Evolutionary conservation across 2,888 invertebrate genomes (phyloP).

Genomic region (Athrips mouffetella): DNA sequence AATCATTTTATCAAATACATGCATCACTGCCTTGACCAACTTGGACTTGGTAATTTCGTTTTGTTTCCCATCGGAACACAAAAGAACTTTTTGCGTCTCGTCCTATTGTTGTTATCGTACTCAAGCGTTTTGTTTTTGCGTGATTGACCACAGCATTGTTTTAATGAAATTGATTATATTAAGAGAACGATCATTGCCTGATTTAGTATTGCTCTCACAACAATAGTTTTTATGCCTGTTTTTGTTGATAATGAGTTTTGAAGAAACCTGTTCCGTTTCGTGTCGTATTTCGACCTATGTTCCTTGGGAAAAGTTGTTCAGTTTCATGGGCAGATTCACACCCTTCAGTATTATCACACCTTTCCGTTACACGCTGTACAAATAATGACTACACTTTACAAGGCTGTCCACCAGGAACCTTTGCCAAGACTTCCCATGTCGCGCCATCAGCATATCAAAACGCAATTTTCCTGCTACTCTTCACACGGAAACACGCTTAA

Average conservation of each 20-base stretch:
- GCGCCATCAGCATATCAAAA: slow-evolving; percentile 9
- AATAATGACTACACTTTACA: neutral
- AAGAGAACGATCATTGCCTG: neutral
- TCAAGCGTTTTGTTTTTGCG: slow-evolving; percentile 23
- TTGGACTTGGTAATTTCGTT: slow-evolving; percentile 31
- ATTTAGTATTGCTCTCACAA: neutral
- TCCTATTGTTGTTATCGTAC: slow-evolving; percentile 36
- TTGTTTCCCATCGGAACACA: slow-evolving; percentile 39
- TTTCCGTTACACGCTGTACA: neutral
- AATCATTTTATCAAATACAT: slow-evolving; percentile 12
- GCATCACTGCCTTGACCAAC: slow-evolving; percentile 42
- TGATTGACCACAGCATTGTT: slow-evolving; percentile 5
- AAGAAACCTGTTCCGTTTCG: too few relatives aligned
- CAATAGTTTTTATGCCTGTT: neutral
- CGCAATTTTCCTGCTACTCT: slow-evolving; percentile 8
- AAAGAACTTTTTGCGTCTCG: slow-evolving; percentile 37
- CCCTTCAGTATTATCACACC: too few relatives aligned
- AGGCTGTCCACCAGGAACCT: neutral
- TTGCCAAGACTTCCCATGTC: neutral
- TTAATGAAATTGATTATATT: slow-evolving; percentile 6
- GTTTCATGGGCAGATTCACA: too few relatives aligned
- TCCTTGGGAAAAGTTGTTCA: too few relatives aligned
- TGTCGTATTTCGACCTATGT: too few relatives aligned
- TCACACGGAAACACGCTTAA: slow-evolving; percentile 5
- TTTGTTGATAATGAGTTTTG: too few relatives aligned